Percentiles rank a stretch among this genome's conserved stretches.
Conservation (phyloP, 2,113 vertebrate species). For the Passer montanus region DNA sequence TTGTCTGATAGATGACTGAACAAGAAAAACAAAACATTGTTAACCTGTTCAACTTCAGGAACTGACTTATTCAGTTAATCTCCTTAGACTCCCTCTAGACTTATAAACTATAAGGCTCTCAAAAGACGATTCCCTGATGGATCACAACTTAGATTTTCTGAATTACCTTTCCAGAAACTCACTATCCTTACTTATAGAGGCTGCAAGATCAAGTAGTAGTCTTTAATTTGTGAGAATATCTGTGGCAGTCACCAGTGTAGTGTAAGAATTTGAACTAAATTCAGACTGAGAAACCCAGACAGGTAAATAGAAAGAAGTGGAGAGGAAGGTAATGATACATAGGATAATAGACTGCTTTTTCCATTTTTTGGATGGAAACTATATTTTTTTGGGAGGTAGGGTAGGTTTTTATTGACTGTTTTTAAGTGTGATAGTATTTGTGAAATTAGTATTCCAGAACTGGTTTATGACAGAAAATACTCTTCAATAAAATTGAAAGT, state of each 20-base stretch:
- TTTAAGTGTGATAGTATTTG: background rate
- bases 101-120: background rate
- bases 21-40: background rate
- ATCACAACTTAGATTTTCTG: background rate
- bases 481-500: background rate
- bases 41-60: background rate
- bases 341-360: background rate
- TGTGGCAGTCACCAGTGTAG: background rate
- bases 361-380: background rate
- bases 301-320: background rate
- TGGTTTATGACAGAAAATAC: background rate
- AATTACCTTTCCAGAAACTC: background rate
- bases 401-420: background rate
- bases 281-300: background rate
- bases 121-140: background rate
- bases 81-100: background rate
- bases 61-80: background rate
- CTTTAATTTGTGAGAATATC: background rate
- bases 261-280: background rate
- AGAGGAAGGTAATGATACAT: background rate
- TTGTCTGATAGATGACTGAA: background rate
- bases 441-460: background rate
- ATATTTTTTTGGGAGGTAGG: no score
- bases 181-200: background rate
- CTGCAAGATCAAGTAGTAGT: background rate